These are phyloP conservation scores for Dinocampus coccinellae DNA, from an alignment of 2,888 invertebrate species.

Conservation along the genomic window DNA sequence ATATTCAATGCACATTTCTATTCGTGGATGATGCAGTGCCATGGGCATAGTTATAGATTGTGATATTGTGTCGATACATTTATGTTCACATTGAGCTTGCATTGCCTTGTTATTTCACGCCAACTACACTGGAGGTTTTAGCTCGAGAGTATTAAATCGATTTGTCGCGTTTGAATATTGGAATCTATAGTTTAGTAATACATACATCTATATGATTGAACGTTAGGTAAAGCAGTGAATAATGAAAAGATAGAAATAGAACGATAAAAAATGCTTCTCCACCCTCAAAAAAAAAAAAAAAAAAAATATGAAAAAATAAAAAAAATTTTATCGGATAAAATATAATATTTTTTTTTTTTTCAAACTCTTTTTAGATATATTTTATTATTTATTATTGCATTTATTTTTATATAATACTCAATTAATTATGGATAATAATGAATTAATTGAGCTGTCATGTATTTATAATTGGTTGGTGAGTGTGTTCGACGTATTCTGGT, in stretches of 20 bases:
- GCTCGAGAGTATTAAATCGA: slow-evolving; percentile 15
- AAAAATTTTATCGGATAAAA: no score
- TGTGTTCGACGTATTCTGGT: not conserved
- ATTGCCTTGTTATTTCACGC: slow-evolving; percentile 37
- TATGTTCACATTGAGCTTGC: slow-evolving; percentile 33
- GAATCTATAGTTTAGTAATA: slow-evolving; percentile 1
- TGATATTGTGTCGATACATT: slow-evolving; percentile 42
- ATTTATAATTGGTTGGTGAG: not conserved
- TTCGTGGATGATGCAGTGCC: not conserved
- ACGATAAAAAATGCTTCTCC: no score
- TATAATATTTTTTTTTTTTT: not conserved
- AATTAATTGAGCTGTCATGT: not conserved
- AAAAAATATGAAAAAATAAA: no score
- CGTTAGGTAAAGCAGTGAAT: not conserved
- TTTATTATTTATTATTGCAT: no score
- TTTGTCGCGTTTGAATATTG: slow-evolving; percentile 31
- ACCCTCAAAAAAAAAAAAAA: no score
- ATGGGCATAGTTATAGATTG: not conserved
- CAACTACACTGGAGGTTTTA: slow-evolving; percentile 13
- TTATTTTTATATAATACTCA: no score
- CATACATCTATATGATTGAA: slow-evolving; percentile 12
- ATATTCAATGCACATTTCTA: slow-evolving; percentile 33
- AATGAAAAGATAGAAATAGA: no score
- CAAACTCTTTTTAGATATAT: not conserved
- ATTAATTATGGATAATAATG: not conserved